These are phyloP conservation scores for Palythoa heliodiscus DNA, from an alignment of 92 coral and sea anemone species.

Conservation along the genomic window DNA sequence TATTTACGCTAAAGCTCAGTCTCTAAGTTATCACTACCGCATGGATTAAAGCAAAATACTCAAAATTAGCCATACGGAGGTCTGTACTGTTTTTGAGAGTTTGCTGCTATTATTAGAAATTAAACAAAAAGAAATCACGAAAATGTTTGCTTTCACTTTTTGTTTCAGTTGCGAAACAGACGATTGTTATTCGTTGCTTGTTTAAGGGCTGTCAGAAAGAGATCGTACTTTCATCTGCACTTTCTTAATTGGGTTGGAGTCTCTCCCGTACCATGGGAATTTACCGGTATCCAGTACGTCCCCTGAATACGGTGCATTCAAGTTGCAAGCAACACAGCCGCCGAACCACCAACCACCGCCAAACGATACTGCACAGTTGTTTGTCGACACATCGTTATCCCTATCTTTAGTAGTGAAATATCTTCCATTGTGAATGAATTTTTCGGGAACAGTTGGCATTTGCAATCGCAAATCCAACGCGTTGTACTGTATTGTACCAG, in stretches of 20 bases:
- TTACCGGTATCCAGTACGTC: not conserved
- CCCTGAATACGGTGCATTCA: not conserved
- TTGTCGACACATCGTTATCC: not conserved
- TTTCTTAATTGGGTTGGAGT: not conserved
- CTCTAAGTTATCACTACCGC: too few relatives aligned
- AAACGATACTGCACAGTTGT: not conserved
- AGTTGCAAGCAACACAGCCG: not conserved
- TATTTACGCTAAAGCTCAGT: too few relatives aligned
- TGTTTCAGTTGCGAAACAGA: not conserved
- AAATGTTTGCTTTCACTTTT: too few relatives aligned
- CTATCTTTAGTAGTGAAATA: constrained; percentile 4
- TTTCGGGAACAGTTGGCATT: too few relatives aligned
- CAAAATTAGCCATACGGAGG: too few relatives aligned
- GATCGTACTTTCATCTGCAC: not conserved
- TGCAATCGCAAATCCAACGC: not conserved
- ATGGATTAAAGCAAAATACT: too few relatives aligned
- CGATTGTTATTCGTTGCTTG: not conserved
- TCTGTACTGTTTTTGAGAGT: too few relatives aligned
- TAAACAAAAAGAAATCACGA: too few relatives aligned
- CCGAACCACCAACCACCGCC: constrained; percentile 4
- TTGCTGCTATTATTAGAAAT: too few relatives aligned
- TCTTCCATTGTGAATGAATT: not conserved
- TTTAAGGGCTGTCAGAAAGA: not conserved
- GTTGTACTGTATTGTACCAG: not conserved
- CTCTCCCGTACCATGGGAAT: not conserved